phyloP scores from a whole-genome alignment of 1,140 invertebrate genomes.

The Littorina saxatilis region DNA sequence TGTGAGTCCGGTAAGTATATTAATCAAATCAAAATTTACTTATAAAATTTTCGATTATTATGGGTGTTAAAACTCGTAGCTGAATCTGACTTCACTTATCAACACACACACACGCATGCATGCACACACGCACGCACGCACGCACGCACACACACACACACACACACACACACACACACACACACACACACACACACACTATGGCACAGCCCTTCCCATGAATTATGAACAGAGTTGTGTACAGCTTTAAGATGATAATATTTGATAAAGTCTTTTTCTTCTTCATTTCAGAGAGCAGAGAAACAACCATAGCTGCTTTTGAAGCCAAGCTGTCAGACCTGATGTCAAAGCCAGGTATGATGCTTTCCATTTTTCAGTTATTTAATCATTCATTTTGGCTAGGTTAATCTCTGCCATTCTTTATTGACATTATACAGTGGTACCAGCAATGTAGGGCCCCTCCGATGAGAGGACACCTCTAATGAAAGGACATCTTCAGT shows the following conservation, averaged over 20 bases:
- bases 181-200: too few relatives aligned
- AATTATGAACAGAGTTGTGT: background rate
- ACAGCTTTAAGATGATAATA: background rate
- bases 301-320: slow-evolving; percentile 40
- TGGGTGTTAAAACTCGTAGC: too few relatives aligned
- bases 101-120: background rate
- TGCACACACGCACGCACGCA: background rate
- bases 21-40: too few relatives aligned
- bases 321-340: slow-evolving; percentile 47
- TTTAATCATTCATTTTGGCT: too few relatives aligned
- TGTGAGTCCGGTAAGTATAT: too few relatives aligned
- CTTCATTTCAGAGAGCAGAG: slow-evolving; percentile 46
- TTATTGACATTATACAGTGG: too few relatives aligned
- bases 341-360: slow-evolving; percentile 54
- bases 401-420: too few relatives aligned
- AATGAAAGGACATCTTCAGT: too few relatives aligned
- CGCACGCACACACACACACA: background rate
- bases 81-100: background rate
- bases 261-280: background rate
- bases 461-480: too few relatives aligned
- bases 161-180: slow-evolving; percentile 7
- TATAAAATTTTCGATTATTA: too few relatives aligned
- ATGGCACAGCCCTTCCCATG: too few relatives aligned
- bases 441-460: too few relatives aligned
- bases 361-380: background rate